Conservation (phyloP, 2,888 invertebrate species). For the Drosophila eohydei region DNA sequence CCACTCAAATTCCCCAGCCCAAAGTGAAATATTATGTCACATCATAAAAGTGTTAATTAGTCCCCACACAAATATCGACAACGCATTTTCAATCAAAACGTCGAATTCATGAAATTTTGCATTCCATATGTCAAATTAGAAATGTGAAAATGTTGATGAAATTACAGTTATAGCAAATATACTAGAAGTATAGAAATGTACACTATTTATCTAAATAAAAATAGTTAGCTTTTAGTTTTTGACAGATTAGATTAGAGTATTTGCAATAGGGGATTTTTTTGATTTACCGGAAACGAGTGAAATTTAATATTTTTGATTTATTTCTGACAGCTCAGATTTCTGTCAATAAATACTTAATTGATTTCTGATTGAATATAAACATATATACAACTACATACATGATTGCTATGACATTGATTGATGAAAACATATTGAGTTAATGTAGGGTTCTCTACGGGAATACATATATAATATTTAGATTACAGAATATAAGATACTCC, state of each 20-base stretch:
- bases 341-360: conserved; percentile 70
- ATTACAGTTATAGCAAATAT: neutral
- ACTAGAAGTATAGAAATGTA: neutral
- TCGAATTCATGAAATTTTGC: conserved; percentile 1
- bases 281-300: conserved; percentile 11
- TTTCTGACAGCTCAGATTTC: conserved; percentile 28
- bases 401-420: conserved; percentile 45
- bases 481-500: neutral
- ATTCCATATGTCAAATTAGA: neutral
- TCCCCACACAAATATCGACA: conserved; percentile 41
- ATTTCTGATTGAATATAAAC: conserved; percentile 42
- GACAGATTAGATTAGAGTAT: conserved; percentile 7
- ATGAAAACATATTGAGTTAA: conserved; percentile 21
- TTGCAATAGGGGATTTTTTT: conserved; percentile 1
- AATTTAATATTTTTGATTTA: conserved; percentile 39
- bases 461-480: neutral
- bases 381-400: neutral
- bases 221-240: neutral
- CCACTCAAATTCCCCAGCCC: conserved; percentile 24
- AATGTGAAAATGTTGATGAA: neutral
- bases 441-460: neutral
- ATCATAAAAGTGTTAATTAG: conserved; percentile 66
- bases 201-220: neutral
- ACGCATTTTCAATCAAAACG: conserved; percentile 1
- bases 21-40: conserved; percentile 43